These are phyloP conservation scores for Cosmia pyralina DNA, from an alignment of 2,888 invertebrate genomes.

Conservation along the genomic window DNA sequence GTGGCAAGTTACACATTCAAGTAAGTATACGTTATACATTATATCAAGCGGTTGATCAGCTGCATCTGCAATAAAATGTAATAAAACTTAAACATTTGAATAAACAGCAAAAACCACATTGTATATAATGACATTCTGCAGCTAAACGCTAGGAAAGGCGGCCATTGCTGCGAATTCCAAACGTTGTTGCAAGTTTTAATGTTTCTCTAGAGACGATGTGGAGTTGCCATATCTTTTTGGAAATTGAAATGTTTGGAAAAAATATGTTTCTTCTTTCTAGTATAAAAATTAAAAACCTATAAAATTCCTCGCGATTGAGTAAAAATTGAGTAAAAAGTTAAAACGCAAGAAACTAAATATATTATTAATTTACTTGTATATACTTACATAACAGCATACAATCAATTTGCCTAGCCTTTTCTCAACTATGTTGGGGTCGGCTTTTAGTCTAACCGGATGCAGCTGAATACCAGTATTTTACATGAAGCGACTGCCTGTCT, in stretches of 20 bases:
- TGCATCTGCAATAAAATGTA: constrained; percentile 30
- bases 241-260: constrained; percentile 38
- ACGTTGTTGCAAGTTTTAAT: constrained; percentile 57
- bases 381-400: neutral
- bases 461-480: no score
- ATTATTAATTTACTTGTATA: neutral
- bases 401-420: no score
- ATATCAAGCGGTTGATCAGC: constrained; percentile 25
- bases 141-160: constrained; percentile 25
- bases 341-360: neutral
- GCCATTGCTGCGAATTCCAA: constrained; percentile 39
- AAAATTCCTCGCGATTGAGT: neutral
- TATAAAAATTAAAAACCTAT: neutral
- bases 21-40: no score
- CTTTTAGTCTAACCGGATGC: no score
- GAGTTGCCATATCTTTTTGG: constrained; percentile 47
- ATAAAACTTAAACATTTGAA: constrained; percentile 33
- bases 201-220: constrained; percentile 25
- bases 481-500: no score
- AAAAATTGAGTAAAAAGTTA: no score
- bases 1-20: no score
- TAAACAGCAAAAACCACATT: constrained; percentile 53
- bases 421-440: no score
- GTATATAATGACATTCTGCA: constrained; percentile 50
- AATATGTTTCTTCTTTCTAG: neutral